Evolutionary conservation across 2,797 vertebrate species (phyloP).

Genomic region (Distichodus sexfasciatus): DNA sequence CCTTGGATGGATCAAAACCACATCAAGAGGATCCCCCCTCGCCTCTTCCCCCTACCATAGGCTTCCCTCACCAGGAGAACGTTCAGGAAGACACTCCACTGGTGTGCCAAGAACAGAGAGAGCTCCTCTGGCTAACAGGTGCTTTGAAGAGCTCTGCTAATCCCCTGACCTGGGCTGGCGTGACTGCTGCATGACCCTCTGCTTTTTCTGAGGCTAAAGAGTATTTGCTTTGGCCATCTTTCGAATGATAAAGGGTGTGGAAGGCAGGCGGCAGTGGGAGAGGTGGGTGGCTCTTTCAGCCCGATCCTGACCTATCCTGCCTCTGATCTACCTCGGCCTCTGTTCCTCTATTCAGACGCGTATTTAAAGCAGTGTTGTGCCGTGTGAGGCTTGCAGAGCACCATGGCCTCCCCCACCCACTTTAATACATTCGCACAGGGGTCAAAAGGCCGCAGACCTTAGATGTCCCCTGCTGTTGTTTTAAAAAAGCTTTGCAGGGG

Average conservation of each 20-base stretch:
- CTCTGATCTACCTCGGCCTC: constrained; percentile 61
- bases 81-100: too few species aligned
- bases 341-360: constrained; percentile 57
- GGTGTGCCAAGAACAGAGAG: too few species aligned
- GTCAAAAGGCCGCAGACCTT: constrained; percentile 61
- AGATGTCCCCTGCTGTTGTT: constrained; percentile 52
- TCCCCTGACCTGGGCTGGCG: constrained; percentile 10
- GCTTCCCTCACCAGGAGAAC: too few species aligned
- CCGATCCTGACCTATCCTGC: constrained; percentile 48
- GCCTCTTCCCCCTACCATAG: too few species aligned
- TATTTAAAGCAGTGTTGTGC: constrained; percentile 57
- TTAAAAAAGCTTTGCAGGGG: constrained; percentile 50
- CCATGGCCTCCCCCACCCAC: constrained; percentile 51
- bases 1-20: neutral
- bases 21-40: neutral
- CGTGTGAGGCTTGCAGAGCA: constrained; percentile 57
- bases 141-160: constrained; percentile 40
- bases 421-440: constrained; percentile 53
- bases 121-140: too few species aligned
- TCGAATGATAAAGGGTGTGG: constrained; percentile 54
- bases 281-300: constrained; percentile 32
- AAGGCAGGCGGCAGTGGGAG: too few species aligned
- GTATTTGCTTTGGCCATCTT: too few species aligned
- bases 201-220: constrained; percentile 39
- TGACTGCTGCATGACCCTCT: constrained; percentile 38